These are phyloP conservation scores for Chloropsis hardwickii DNA, from an alignment of 2,113 vertebrate species.

Conservation along the genomic window DNA sequence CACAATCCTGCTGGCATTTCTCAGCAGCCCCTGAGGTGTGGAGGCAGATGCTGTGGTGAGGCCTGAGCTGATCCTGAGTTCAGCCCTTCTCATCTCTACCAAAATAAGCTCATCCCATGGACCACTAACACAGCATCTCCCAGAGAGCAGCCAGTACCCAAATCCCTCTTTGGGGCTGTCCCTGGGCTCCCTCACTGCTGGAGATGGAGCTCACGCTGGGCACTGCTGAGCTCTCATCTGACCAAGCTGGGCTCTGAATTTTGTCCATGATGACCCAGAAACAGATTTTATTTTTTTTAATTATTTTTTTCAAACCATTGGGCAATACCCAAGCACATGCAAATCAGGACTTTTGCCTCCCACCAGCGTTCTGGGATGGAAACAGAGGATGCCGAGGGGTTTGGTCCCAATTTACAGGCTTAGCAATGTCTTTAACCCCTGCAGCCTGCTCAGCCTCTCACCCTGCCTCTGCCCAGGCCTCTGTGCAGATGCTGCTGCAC, in stretches of 20 bases:
- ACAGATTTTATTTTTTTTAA: not conserved
- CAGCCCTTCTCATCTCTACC: not conserved
- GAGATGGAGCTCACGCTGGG: accelerated
- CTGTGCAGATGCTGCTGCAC: not conserved
- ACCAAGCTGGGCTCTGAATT: not conserved
- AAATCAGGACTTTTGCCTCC: not conserved
- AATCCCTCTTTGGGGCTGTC: not conserved
- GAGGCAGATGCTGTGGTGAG: not conserved
- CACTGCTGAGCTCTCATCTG: not conserved
- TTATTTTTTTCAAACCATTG: not conserved
- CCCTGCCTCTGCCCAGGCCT: not conserved
- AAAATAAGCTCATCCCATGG: accelerated
- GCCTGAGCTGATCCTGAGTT: not conserved
- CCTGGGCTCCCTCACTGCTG: accelerated
- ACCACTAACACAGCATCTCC: not conserved
- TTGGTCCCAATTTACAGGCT: not conserved
- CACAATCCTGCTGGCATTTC: not conserved
- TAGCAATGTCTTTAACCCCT: not conserved
- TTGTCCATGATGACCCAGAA: not conserved
- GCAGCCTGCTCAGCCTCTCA: not conserved
- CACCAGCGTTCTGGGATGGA: not conserved
- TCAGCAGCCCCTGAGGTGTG: not conserved
- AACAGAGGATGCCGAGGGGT: not conserved
- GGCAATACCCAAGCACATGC: not conserved
- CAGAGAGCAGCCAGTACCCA: not conserved